A percentile compares a stretch with the other conserved stretches of the same genome.
Conservation (phyloP, 2,797 vertebrate genomes). For the Sibirionetta formosa region DNA sequence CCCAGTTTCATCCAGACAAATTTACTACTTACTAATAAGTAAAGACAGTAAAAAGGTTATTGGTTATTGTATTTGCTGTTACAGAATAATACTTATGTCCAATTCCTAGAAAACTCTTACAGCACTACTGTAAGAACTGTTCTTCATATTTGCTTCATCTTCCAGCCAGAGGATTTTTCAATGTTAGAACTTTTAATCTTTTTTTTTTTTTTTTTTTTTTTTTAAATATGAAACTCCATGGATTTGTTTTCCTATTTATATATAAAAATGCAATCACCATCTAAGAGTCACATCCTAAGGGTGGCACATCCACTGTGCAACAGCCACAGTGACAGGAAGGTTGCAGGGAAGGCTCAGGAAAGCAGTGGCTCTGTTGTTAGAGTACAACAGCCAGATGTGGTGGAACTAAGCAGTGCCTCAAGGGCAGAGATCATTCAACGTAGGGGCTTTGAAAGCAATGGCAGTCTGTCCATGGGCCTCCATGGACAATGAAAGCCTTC, state of each 20-base stretch:
- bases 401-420: too few relatives aligned
- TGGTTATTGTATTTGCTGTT: background rate
- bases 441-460: background rate
- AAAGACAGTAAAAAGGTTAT: background rate
- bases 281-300: background rate
- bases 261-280: background rate
- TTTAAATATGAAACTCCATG: background rate
- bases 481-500: background rate
- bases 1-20: background rate
- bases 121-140: background rate
- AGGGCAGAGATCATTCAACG: too few relatives aligned
- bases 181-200: background rate
- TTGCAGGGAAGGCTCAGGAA: background rate
- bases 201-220: background rate
- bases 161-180: background rate
- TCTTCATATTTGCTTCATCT: background rate
- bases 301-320: background rate
- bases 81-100: background rate
- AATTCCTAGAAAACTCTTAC: background rate
- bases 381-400: background rate
- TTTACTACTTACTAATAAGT: background rate
- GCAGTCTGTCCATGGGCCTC: background rate
- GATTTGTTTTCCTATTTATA: background rate
- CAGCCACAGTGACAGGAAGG: background rate
- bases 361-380: too few relatives aligned